These are phyloP conservation scores for Cecidostiba fungosa DNA, from an alignment of 2,888 invertebrate species.

Conservation along the genomic window DNA sequence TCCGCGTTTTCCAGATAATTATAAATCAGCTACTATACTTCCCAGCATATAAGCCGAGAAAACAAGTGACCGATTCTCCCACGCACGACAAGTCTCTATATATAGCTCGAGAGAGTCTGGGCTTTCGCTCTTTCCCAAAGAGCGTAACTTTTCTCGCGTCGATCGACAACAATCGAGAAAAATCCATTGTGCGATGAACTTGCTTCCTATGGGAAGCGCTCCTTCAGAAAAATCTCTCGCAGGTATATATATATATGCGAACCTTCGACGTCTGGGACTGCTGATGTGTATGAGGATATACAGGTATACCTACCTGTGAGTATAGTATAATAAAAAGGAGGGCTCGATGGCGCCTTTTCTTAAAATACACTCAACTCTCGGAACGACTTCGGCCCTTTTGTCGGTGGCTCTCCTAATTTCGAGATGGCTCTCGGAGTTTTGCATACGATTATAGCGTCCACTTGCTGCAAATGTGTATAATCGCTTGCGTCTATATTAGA, in stretches of 20 bases:
- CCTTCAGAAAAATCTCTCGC: background rate
- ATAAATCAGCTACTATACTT: background rate
- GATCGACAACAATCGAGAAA: background rate
- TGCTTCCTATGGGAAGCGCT: conserved; percentile 1
- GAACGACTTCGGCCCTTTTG: no score
- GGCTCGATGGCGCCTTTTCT: background rate
- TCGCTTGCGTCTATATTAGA: no score
- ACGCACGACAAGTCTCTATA: conserved; percentile 40
- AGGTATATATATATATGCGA: conserved; percentile 11
- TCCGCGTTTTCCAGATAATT: conserved; percentile 31
- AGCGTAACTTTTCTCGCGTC: conserved; percentile 16
- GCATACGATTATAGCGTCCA: no score
- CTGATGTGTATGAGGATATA: no score
- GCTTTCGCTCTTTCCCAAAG: conserved; percentile 28
- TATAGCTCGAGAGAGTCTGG: conserved; percentile 9
- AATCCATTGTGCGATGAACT: background rate
- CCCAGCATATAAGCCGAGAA: background rate
- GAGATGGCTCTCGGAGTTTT: no score
- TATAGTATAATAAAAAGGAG: background rate
- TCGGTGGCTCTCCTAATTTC: no score
- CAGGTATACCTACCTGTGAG: background rate
- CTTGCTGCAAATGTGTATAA: no score
- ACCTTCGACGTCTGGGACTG: background rate
- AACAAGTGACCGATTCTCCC: conserved; percentile 63
- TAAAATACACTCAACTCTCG: background rate